A percentile compares a stretch with the other conserved stretches of the same genome.
Conservation (phyloP, 2,113 vertebrate species). For the Larimichthys crocea region DNA sequence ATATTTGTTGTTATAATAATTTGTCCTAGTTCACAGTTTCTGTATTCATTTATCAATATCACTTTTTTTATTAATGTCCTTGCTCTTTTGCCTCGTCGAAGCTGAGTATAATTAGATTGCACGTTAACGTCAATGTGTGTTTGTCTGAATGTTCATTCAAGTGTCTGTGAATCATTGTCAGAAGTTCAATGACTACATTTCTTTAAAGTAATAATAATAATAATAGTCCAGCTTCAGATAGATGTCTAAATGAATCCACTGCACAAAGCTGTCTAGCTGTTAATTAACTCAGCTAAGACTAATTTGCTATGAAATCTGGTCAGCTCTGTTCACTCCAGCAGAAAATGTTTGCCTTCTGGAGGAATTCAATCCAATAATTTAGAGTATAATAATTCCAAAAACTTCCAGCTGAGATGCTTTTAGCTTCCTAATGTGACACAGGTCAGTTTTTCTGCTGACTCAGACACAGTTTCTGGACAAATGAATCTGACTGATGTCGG, state of each 20-base stretch:
- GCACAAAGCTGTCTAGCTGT: not conserved
- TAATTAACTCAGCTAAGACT: not conserved
- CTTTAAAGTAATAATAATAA: not conserved
- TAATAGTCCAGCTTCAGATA: not conserved
- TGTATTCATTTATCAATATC: not conserved
- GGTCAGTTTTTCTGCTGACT: constrained; percentile 7
- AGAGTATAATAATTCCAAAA: constrained; percentile 14
- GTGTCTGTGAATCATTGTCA: not conserved
- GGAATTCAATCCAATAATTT: constrained; percentile 11
- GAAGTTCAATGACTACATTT: not conserved
- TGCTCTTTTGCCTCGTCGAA: not conserved
- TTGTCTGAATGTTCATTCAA: not conserved
- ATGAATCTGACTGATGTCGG: constrained; percentile 7
- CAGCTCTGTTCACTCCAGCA: constrained; percentile 1
- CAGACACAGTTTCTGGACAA: constrained; percentile 16
- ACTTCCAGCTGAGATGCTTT: not conserved
- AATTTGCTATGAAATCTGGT: not conserved
- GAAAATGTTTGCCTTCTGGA: constrained; percentile 18
- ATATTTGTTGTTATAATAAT: not conserved
- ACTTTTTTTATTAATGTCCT: not conserved
- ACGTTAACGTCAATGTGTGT: not conserved
- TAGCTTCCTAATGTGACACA: not conserved
- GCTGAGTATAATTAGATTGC: not conserved
- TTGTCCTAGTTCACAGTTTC: not conserved
- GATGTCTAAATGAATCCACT: not conserved